Conservation (phyloP, 2,113 vertebrate species). For the Hippocampus barbouri region DNA sequence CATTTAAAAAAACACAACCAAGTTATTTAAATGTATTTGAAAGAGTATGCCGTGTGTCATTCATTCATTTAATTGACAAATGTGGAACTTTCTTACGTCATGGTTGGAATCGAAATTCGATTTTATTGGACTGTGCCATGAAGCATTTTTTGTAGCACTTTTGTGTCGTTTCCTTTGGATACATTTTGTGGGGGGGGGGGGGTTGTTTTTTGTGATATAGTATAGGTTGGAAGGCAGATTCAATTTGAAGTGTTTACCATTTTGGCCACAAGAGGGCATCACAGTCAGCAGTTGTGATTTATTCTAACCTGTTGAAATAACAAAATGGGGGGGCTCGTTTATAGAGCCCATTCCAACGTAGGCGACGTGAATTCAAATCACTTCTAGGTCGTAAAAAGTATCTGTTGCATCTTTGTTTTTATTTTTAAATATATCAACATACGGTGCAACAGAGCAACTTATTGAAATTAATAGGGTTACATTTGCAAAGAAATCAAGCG, state of each 20-base stretch:
- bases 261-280: slow-evolving; percentile 45
- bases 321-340: too few species aligned
- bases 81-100: background rate
- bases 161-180: slow-evolving; percentile 37
- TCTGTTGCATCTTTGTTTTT: background rate
- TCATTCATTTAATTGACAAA: slow-evolving; percentile 11
- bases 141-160: slow-evolving; percentile 35
- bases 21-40: slow-evolving; percentile 44
- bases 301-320: background rate
- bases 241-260: slow-evolving; percentile 25
- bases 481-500: slow-evolving; percentile 6
- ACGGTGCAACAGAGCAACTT: background rate
- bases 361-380: too few species aligned
- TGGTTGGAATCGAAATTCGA: slow-evolving; percentile 3
- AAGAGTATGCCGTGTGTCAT: slow-evolving; percentile 18
- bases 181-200: slow-evolving; percentile 29
- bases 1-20: background rate
- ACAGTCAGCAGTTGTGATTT: background rate
- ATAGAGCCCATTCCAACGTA: too few species aligned
- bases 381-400: background rate
- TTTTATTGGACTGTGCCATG: slow-evolving; percentile 11
- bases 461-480: background rate
- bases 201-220: slow-evolving; percentile 30
- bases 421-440: background rate
- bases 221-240: slow-evolving; percentile 17